Base-by-base conservation (phyloP, 1,140 invertebrate genomes). In the Tribolium castaneum region DNA sequence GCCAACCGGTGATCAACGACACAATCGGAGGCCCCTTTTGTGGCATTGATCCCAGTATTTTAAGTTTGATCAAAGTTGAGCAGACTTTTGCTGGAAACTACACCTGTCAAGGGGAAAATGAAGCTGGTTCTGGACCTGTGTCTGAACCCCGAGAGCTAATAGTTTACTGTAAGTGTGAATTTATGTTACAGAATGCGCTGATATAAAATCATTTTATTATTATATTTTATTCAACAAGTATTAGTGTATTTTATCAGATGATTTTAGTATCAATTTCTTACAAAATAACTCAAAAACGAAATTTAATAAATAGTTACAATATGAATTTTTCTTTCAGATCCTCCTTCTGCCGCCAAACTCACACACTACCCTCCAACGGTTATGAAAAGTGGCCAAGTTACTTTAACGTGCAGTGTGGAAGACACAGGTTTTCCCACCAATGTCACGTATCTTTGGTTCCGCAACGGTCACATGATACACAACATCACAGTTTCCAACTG, bases 61-160 rank as follows among this genome's bases (percentile, higher is more conserved):
- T 97, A 78, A 88, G 96, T 34, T 88, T 97, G 13, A 93, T 95
- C 80, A 91, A 92, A 78, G 95, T 97, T 10, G 93, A 92, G 5
- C 90, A 95, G 76, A 92, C 91, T 62, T 96, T 97, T 85, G 94
- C 96, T 78, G 96, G 96, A n/a, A 97, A 97, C 86, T 97, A 96
- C 87, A 95, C 95, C 0, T 97, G 96, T 86, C 92, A 94, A 82
- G 96, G 95, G 1, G 92, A 92, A 83, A 97, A 97, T 87, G 90
- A 91, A 9, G 95, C 95, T 10, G 96, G 95, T 7, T 96, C 94
- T 93, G 95, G 95, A 34, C 89, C 90, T 7, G 88, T 92, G 77
- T 96, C 95, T 5, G 88, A 90, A 19, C 91, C 92, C 70, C 91
- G 92, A 6, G 92, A 95, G 80, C 89, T 97, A 6, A 87, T 93